Percentiles rank a stretch among this genome's conserved stretches.
Conservation (phyloP, 2,888 invertebrate genomes). For the Phanerotoma sp. region DNA sequence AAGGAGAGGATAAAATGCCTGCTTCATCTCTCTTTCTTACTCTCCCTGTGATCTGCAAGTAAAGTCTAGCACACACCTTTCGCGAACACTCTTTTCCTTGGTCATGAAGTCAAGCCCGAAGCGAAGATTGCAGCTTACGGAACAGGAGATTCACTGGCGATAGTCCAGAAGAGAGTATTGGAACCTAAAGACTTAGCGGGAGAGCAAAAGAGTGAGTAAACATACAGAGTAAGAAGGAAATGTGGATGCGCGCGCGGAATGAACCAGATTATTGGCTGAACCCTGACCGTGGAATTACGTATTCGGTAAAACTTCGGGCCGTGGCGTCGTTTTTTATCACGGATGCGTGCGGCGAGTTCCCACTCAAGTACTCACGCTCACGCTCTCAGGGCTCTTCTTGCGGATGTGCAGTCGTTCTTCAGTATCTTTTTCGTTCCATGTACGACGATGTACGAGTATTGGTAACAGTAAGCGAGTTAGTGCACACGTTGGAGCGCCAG, state of each 20-base stretch:
- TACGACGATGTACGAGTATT: neutral
- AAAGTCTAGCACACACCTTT: conserved; percentile 31
- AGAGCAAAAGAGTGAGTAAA: conserved; percentile 1
- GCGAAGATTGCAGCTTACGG: conserved; percentile 20
- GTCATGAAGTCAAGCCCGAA: conserved; percentile 7
- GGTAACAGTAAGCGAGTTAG: conserved; percentile 1
- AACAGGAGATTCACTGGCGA: conserved; percentile 34
- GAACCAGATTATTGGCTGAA: conserved; percentile 54
- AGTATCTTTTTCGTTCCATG: conserved; percentile 3
- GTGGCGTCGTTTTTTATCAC: conserved; percentile 30
- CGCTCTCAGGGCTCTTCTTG: conserved; percentile 11
- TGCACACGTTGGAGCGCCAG: neutral
- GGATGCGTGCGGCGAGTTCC: conserved; percentile 36
- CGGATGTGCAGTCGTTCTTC: conserved; percentile 10
- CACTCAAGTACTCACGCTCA: conserved; percentile 7
- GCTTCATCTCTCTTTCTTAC: no score
- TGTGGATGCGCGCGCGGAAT: conserved; percentile 36
- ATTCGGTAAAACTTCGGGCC: conserved; percentile 45
- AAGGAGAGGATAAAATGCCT: conserved; percentile 23
- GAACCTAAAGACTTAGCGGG: conserved; percentile 19
- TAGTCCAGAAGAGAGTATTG: conserved; percentile 7
- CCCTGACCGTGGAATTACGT: conserved; percentile 52
- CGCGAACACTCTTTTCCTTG: conserved; percentile 6
- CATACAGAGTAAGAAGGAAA: neutral
- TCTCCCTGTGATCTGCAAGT: conserved; percentile 34